A percentile compares a stretch with the other conserved stretches of the same genome.
phyloP scores from a whole-genome alignment of 2,888 invertebrate species.

The Cataglyphis cursor region DNA sequence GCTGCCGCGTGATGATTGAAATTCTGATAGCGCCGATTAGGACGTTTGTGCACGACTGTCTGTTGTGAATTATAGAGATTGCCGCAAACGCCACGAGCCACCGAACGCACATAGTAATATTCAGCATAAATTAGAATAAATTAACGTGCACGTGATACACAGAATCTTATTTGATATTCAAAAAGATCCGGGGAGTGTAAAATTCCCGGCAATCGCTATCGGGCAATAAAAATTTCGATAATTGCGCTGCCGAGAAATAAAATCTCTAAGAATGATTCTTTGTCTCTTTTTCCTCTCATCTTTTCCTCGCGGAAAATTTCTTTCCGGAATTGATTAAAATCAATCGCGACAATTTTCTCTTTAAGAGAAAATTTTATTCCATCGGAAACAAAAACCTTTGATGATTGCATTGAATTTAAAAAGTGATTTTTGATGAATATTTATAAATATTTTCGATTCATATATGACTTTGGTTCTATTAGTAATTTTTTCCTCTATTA shows the following conservation, averaged over 20 bases:
- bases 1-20: conserved; percentile 49
- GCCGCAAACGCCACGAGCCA: conserved; percentile 44
- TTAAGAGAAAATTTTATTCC: neutral
- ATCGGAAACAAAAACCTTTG: conserved; percentile 8
- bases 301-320: conserved; percentile 16
- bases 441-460: neutral
- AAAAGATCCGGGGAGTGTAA: neutral
- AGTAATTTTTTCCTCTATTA: neutral
- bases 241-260: conserved; percentile 23
- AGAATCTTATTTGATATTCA: neutral
- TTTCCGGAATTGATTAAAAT: conserved; percentile 18
- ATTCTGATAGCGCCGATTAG: conserved; percentile 57
- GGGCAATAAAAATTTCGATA: conserved; percentile 26
- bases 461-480: neutral
- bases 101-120: conserved; percentile 33
- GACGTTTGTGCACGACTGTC: conserved; percentile 54
- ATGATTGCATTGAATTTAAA: neutral
- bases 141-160: conserved; percentile 2
- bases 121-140: conserved; percentile 52
- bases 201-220: neutral
- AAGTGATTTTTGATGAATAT: neutral
- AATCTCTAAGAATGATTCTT: neutral
- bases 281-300: neutral
- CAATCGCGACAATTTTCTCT: conserved; percentile 20
- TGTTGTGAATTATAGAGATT: conserved; percentile 55